phyloP scores from a whole-genome alignment of 2,113 vertebrate species.

The Notiomystis cincta region DNA sequence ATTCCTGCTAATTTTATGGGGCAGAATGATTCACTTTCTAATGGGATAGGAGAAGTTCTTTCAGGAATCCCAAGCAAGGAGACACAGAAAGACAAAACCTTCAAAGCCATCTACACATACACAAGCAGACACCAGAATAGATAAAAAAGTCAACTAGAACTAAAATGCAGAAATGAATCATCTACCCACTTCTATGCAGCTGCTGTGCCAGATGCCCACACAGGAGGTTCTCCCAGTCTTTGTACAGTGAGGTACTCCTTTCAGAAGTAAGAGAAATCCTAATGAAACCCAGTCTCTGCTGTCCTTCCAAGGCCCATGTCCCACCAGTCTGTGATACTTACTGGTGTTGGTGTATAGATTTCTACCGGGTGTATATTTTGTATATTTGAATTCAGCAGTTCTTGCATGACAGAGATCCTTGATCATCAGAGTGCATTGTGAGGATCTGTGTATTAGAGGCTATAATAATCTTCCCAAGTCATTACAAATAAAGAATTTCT shows the following conservation, averaged over 20 bases:
- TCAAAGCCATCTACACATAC: neutral
- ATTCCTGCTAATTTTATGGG: neutral
- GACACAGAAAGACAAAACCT: neutral
- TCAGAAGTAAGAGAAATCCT: neutral
- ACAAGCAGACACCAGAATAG: neutral
- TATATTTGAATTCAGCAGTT: neutral
- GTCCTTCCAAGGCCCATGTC: neutral
- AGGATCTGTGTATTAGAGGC: neutral
- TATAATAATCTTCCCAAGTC: neutral
- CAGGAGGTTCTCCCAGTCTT: neutral
- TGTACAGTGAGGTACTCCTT: neutral
- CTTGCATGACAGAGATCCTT: neutral
- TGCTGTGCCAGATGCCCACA: rapidly evolving
- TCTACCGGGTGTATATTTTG: neutral
- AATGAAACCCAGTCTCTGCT: neutral
- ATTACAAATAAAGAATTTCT: neutral
- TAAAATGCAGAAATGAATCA: neutral
- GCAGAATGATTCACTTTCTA: neutral
- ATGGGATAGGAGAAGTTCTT: neutral
- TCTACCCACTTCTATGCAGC: neutral
- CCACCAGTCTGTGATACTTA: neutral
- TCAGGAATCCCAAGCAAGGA: neutral
- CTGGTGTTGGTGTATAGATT: neutral
- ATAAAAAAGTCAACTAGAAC: neutral
- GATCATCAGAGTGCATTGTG: neutral